Conservation (phyloP, 2,888 invertebrate genomes). For the Yponomeuta plumbellus region DNA sequence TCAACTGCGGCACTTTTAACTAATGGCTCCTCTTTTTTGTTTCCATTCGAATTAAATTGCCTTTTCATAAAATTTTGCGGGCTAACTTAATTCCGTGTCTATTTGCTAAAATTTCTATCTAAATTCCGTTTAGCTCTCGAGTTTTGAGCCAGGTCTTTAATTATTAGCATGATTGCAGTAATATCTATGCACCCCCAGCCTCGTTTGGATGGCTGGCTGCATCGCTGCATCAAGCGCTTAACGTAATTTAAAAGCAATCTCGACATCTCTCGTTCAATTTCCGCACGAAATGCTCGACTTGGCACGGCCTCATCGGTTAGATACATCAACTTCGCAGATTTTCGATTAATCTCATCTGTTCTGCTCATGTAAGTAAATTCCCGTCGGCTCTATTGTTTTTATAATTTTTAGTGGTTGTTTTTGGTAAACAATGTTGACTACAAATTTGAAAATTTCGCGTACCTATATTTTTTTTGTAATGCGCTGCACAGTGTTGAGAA, state of each 20-base stretch:
- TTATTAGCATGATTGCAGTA: background rate
- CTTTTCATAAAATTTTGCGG: background rate
- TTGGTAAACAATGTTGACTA: no score
- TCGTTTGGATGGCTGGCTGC: slow-evolving; percentile 21
- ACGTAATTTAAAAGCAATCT: slow-evolving; percentile 71
- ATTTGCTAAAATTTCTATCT: background rate
- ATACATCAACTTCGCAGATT: background rate
- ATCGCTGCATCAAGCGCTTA: slow-evolving; percentile 42
- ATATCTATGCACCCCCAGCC: slow-evolving; percentile 27
- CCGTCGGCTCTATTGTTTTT: background rate
- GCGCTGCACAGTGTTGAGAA: background rate
- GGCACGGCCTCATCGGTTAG: slow-evolving; percentile 23
- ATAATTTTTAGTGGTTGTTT: no score
- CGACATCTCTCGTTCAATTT: slow-evolving; percentile 58
- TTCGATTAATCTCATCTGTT: background rate
- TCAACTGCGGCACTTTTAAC: background rate
- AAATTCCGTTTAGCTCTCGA: background rate
- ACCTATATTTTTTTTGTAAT: background rate
- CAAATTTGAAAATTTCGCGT: background rate
- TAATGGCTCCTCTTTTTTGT: background rate
- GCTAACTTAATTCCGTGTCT: background rate
- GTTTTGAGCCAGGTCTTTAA: background rate
- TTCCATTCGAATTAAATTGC: background rate
- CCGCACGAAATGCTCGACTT: slow-evolving; percentile 50
- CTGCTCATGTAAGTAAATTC: background rate